Percentiles rank a stretch among this genome's conserved stretches.
Evolutionary conservation across 2,113 vertebrate species (phyloP).

Genomic region (Solea senegalensis): DNA sequence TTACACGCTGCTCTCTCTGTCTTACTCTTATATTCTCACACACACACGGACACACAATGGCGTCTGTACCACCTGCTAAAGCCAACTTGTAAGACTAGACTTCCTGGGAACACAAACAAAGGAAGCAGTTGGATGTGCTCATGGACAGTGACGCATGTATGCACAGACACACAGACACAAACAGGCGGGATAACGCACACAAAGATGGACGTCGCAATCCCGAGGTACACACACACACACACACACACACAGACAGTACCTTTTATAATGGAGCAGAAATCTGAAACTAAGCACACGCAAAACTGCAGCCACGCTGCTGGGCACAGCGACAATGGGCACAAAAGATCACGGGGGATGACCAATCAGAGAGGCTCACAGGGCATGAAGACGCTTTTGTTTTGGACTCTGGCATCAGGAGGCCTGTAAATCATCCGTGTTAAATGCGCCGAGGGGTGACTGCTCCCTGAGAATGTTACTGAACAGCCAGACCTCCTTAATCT

Average conservation of each 20-base stretch:
- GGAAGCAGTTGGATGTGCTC: slow-evolving; percentile 28
- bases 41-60: slow-evolving; percentile 3
- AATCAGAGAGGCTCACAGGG: slow-evolving; percentile 35
- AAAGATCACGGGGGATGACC: slow-evolving; percentile 37
- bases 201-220: slow-evolving; percentile 12
- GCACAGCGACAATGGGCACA: slow-evolving; percentile 48
- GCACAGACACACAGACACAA: background rate
- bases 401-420: slow-evolving; percentile 37
- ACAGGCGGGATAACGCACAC: slow-evolving; percentile 4
- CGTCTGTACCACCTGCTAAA: background rate
- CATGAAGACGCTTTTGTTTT: slow-evolving; percentile 46
- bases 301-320: slow-evolving; percentile 19
- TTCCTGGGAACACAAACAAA: slow-evolving; percentile 54
- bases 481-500: background rate
- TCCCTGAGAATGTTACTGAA: slow-evolving; percentile 21
- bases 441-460: slow-evolving; percentile 7
- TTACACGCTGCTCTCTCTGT: slow-evolving; percentile 25
- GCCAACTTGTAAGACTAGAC: slow-evolving; percentile 62
- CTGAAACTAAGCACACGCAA: slow-evolving; percentile 44
- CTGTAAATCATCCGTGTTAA: slow-evolving; percentile 17
- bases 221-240: background rate
- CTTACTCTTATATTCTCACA: slow-evolving; percentile 21
- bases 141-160: slow-evolving; percentile 17
- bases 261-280: slow-evolving; percentile 56
- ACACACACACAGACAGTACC: background rate